A percentile compares a stretch with the other conserved stretches of the same genome.
Conservation (phyloP, 2,113 vertebrate genomes). For the Tauraco erythrolophus region DNA sequence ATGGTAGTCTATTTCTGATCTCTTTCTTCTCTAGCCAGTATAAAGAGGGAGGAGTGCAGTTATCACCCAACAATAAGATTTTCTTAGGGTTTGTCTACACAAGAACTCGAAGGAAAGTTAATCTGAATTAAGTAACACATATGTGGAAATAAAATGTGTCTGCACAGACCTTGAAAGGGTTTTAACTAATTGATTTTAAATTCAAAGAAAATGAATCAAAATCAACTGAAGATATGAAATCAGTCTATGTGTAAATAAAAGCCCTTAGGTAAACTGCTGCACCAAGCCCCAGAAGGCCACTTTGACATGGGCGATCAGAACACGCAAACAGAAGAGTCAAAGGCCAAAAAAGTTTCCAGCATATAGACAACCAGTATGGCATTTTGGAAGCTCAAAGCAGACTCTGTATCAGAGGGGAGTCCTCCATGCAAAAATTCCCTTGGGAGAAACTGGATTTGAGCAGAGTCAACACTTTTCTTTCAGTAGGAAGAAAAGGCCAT, state of each 20-base stretch:
- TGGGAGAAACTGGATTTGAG: background rate
- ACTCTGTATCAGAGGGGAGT: background rate
- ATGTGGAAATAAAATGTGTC: background rate
- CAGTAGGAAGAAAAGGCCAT: background rate
- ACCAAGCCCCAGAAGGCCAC: background rate
- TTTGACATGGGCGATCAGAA: background rate
- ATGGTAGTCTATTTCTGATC: background rate
- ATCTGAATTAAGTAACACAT: background rate
- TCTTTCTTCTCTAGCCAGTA: background rate
- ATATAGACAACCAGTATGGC: background rate
- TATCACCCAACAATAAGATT: background rate
- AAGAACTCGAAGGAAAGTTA: background rate
- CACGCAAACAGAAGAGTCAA: background rate
- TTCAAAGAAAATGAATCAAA: background rate
- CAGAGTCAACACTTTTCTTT: background rate
- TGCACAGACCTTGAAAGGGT: background rate
- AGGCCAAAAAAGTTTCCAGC: background rate
- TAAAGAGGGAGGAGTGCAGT: background rate
- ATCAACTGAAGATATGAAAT: background rate
- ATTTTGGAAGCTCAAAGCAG: background rate
- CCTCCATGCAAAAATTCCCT: background rate
- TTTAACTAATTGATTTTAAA: background rate
- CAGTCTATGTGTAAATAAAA: background rate
- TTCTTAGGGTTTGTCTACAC: background rate
- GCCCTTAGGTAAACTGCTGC: background rate